Conservation (phyloP, 2,888 invertebrate genomes). For the Drosophila affinis region DNA sequence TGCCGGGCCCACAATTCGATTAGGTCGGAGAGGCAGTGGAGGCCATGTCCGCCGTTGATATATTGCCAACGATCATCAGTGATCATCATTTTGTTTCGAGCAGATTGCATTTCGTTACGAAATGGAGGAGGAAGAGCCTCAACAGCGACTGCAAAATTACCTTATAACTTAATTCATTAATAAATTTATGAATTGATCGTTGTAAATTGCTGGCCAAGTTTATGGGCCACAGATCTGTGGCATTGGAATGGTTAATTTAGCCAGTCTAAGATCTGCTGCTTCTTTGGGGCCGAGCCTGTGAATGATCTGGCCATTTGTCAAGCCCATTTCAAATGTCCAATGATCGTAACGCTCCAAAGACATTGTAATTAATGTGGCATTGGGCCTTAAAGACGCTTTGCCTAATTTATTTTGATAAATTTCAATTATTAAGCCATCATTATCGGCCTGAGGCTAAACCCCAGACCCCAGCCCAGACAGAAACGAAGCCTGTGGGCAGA, state of each 20-base stretch:
- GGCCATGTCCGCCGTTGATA: slow-evolving; percentile 70
- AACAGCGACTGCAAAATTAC: slow-evolving; percentile 76
- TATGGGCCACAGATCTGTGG: slow-evolving; percentile 62
- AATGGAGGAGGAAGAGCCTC: slow-evolving; percentile 26
- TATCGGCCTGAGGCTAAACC: slow-evolving; percentile 19
- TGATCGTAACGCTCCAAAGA: slow-evolving; percentile 40
- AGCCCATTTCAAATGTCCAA: slow-evolving; percentile 56
- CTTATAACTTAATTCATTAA: slow-evolving; percentile 83
- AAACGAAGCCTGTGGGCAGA: slow-evolving; percentile 6
- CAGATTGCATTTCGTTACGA: slow-evolving; percentile 69
- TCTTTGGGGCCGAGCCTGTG: slow-evolving; percentile 30
- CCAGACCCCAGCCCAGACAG: background rate
- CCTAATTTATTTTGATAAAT: slow-evolving; percentile 70
- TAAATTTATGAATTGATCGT: slow-evolving; percentile 82
- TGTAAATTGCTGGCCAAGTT: slow-evolving; percentile 81
- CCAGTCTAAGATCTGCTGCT: slow-evolving; percentile 5
- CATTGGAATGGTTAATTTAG: slow-evolving; percentile 46
- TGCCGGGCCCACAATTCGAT: slow-evolving; percentile 60
- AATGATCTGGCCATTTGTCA: slow-evolving; percentile 59
- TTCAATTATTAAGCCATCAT: slow-evolving; percentile 69
- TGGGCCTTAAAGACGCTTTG: slow-evolving; percentile 64
- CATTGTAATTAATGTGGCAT: slow-evolving; percentile 68
- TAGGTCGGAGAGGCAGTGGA: slow-evolving; percentile 48
- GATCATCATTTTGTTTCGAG: slow-evolving; percentile 76
- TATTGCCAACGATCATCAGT: slow-evolving; percentile 77